Evolutionary conservation across 2,113 vertebrate genomes (phyloP), one percentile per base, ranked within the genome.

Genomic region (Hyla sarda): DNA sequence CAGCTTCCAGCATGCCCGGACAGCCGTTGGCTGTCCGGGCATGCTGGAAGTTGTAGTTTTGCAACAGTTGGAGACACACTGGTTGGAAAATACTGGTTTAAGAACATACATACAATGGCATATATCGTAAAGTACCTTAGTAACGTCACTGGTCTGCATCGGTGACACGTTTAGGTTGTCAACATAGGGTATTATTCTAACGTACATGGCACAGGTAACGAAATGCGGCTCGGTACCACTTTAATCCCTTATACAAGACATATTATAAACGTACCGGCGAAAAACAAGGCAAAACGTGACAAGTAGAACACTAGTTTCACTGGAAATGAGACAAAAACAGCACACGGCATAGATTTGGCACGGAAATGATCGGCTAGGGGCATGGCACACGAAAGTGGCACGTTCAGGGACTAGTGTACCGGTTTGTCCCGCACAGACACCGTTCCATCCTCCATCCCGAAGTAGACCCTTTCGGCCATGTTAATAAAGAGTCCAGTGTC

Each of bases 401-500:
- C 47, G 54, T 16, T 0, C 0, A 23, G 0, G 32, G 54, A 2
- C 96, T 93, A 97, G 89, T 87, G 91, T 78, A 93, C 87, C 0
- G 90, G 91, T 85, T 94, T 93, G 88, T 98, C 95, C 82, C 94
- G 90, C 73, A 95, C 37, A 45, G 90, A 92, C 85, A 99, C 95
- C 0, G 94, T 97, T 58, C 98, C 98, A 0, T 99, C 97, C 91
- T 97, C 95, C 97, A 97, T 97, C 48, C 98, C 98, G 0, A 99
- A 99, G 89, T 99, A 99, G 50, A 96, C 98, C 21, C 94, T 90
- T 83, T 98, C 91, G 0, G 97, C 97, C 98, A 99, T 99, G 89
- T 92, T 88, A 6, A 99, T 96, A 82, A 99, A 99, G 3, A 99
- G 95, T 2, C 98, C 98, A 0, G 98, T 99, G 91, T 99, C 97